These are phyloP conservation scores for Microchrysa polita DNA, from an alignment of 2,888 invertebrate genomes.

Conservation along the genomic window DNA sequence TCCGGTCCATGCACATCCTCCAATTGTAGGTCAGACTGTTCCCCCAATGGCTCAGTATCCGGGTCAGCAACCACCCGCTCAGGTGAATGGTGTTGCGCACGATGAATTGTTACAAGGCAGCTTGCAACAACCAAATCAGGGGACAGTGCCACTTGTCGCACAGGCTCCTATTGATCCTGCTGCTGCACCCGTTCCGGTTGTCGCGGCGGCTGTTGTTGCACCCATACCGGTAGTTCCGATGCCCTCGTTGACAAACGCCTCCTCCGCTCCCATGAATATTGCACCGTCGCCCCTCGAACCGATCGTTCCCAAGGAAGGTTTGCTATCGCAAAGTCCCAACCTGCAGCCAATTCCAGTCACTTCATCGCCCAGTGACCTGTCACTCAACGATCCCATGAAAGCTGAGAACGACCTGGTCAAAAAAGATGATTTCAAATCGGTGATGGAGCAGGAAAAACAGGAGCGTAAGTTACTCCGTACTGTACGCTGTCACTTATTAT, in stretches of 20 bases:
- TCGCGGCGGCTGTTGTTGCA: slow-evolving; percentile 48
- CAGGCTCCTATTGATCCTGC: slow-evolving; percentile 55
- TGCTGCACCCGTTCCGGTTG: slow-evolving; percentile 58
- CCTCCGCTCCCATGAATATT: slow-evolving; percentile 55
- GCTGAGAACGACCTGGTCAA: slow-evolving; percentile 45
- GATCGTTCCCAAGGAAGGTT: slow-evolving; percentile 23
- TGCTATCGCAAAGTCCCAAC: slow-evolving; percentile 36
- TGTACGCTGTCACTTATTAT: no score
- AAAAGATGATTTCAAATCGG: slow-evolving; percentile 58
- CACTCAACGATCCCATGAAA: slow-evolving; percentile 42
- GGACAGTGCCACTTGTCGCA: slow-evolving; percentile 56
- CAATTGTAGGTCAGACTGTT: slow-evolving; percentile 46
- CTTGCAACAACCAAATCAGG: slow-evolving; percentile 54
- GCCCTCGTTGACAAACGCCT: slow-evolving; percentile 45
- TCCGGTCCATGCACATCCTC: slow-evolving; percentile 31
- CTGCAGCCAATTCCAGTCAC: slow-evolving; percentile 50
- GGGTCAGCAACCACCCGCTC: slow-evolving; percentile 53
- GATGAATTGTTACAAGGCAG: slow-evolving; percentile 60
- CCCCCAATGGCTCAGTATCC: slow-evolving; percentile 48
- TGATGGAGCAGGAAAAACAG: slow-evolving; percentile 54
- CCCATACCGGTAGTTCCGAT: slow-evolving; percentile 36
- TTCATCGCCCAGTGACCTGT: slow-evolving; percentile 27
- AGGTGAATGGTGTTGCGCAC: slow-evolving; percentile 62
- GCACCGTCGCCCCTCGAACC: slow-evolving; percentile 26
- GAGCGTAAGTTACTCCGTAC: not conserved